Base-by-base conservation (phyloP, 2,113 vertebrate genomes). In the Ptilorrhoa leucosticta region DNA sequence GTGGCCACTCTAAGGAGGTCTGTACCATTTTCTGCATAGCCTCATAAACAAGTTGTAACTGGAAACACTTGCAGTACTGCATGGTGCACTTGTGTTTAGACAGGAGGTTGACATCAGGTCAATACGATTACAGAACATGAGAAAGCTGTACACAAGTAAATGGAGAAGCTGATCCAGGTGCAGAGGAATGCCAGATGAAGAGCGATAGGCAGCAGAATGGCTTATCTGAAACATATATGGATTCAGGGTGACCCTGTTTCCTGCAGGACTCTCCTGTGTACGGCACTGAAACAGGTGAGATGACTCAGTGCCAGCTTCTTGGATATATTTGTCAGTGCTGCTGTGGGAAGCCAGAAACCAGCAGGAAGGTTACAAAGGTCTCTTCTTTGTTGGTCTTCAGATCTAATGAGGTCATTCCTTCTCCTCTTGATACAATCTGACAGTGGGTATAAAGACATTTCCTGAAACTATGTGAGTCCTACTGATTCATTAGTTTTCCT, bases 111-210 rank as follows among this genome's bases (percentile, higher is more conserved):
- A 60, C 37, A 81, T 56, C 12, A 56, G 48, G n/a, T 66, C 30
- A 61, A 44, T 24, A 39, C 24, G 15, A 76, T 63, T 0, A 64
- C 30, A 58, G 30, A 51, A 66, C n/a, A 54, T 45, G n/a, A 83
- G 48, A 80, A 87, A 40, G 22, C 14, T 68, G 27, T 64, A 50
- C 51, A 31, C 11, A 58, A 50, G 51, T 40, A 83, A 83, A 73
- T 3, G 4, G 58, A 77, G n/a, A 87, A 69, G 42, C 13, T 77
- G 54, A 51, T 76, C 44, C 44, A 81, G 27, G 16, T 72, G 50
- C 0, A 0, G 68, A 69, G 60, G 40, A 84, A 61, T 44, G 54
- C 6, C 0, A 0, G 23, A 39, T 48, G n/a, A 42, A 81, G 37
- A 83, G 31, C 2, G 7, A 53, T 7, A 60, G 24, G 30, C n/a